A percentile compares a stretch with the other conserved stretches of the same genome.
Conservation (phyloP, 2,113 vertebrate genomes). For the Aldabrachelys gigantea region DNA sequence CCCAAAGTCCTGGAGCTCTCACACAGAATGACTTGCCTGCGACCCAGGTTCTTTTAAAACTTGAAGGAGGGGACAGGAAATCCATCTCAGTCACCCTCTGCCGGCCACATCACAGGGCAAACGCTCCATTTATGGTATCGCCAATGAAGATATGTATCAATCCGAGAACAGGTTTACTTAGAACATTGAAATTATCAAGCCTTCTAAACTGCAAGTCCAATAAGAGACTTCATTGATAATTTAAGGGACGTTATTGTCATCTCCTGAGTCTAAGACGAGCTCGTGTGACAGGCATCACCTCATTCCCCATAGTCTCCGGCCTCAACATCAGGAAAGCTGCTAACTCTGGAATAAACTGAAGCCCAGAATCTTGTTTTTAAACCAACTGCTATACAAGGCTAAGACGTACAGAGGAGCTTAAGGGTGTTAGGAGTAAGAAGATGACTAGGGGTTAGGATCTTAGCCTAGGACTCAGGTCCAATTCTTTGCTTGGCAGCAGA, state of each 20-base stretch:
- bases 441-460: not conserved
- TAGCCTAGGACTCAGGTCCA: not conserved
- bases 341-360: not conserved
- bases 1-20: not conserved
- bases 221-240: not conserved
- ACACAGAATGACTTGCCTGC: not conserved
- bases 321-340: not conserved
- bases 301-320: not conserved
- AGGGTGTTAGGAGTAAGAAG: not conserved
- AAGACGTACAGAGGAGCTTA: not conserved
- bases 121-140: not conserved
- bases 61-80: not conserved
- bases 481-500: not conserved
- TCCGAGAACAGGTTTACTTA: not conserved
- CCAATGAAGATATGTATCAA: not conserved
- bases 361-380: not conserved
- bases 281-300: not conserved
- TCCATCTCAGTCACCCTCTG: not conserved
- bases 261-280: not conserved
- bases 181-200: not conserved
- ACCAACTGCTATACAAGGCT: too few relatives aligned
- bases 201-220: not conserved
- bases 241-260: not conserved
- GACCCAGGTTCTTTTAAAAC: not conserved
- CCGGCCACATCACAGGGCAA: not conserved